Evolutionary conservation across 2,888 invertebrate genomes (phyloP).

Genomic region (Tridacna gigas): DNA sequence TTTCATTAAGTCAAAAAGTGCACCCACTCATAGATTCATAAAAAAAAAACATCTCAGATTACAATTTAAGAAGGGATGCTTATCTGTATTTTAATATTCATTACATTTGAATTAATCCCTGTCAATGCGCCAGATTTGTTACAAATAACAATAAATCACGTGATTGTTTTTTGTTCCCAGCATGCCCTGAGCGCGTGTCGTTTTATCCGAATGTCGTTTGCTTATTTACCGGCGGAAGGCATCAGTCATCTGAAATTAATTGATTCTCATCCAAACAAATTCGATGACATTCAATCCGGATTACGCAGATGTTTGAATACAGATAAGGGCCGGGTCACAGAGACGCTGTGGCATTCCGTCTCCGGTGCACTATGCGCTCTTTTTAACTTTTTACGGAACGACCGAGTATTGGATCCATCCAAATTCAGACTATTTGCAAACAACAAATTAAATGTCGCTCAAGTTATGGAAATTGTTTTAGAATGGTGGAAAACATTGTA

Average conservation of each 20-base stretch:
- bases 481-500: too few relatives aligned
- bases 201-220: constrained; percentile 44
- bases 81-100: constrained; percentile 23
- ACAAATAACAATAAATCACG: constrained; percentile 25
- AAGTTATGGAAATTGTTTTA: too few relatives aligned
- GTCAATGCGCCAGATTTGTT: constrained; percentile 7
- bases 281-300: constrained; percentile 56
- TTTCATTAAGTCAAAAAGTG: too few relatives aligned
- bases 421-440: too few relatives aligned
- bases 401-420: too few relatives aligned
- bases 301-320: constrained; percentile 59
- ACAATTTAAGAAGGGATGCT: constrained; percentile 10
- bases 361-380: too few relatives aligned
- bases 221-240: constrained; percentile 24
- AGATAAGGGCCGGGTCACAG: constrained; percentile 45
- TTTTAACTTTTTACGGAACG: too few relatives aligned
- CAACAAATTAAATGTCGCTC: too few relatives aligned
- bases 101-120: constrained; percentile 18
- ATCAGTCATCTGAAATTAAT: constrained; percentile 46
- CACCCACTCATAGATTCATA: too few relatives aligned
- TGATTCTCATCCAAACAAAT: constrained; percentile 50
- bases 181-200: constrained; percentile 27
- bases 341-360: background rate
- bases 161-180: constrained; percentile 9
- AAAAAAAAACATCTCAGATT: background rate